Conservation (phyloP, 2,113 vertebrate species). For the Nannobrachium achirus region DNA sequence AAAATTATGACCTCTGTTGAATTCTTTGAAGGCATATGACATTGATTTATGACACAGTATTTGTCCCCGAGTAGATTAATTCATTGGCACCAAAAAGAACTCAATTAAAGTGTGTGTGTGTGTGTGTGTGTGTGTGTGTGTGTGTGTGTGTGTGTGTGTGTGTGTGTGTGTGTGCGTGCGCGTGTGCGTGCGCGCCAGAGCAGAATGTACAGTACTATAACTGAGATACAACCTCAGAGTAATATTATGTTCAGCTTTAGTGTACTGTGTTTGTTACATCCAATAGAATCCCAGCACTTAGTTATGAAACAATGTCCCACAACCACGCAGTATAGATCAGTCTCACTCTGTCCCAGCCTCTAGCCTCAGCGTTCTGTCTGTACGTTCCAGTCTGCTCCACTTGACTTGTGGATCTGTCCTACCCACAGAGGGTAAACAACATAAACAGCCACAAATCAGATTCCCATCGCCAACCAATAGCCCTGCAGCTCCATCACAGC, state of each 20-base stretch:
- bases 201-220: no score
- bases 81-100: not conserved
- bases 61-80: constrained; percentile 7
- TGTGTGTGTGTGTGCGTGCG: not conserved
- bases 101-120: constrained; percentile 5
- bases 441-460: constrained; percentile 52
- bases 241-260: no score
- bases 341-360: constrained; percentile 51
- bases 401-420: constrained; percentile 68
- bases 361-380: constrained; percentile 21
- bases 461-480: constrained; percentile 50
- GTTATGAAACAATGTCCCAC: constrained; percentile 45
- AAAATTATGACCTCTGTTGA: constrained; percentile 6
- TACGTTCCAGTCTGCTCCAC: constrained; percentile 57
- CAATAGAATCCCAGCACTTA: constrained; percentile 45
- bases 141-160: not conserved
- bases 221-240: no score
- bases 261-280: constrained; percentile 32
- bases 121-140: not conserved
- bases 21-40: constrained; percentile 1
- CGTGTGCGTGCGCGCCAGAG: no score
- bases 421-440: constrained; percentile 60
- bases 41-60: constrained; percentile 9
- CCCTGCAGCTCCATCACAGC: constrained; percentile 56
- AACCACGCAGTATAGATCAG: constrained; percentile 39